Evolutionary conservation across 2,888 invertebrate genomes (phyloP), one percentile per base, ranked within the genome.

Genomic region (Exephanes ischioxanthus): DNA sequence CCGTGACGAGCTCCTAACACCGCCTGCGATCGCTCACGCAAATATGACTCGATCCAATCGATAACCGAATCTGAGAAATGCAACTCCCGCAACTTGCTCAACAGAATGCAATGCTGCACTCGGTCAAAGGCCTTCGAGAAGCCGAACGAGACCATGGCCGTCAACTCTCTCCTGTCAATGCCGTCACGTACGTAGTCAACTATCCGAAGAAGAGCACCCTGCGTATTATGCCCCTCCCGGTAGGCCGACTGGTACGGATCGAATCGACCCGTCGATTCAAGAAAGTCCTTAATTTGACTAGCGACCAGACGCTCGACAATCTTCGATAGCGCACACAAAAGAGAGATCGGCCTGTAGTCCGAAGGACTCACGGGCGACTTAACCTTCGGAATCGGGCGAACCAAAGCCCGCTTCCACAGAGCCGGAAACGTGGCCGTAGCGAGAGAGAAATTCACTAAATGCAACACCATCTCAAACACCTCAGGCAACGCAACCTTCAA

Each of bases 341-440:
- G 22, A n/a, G 79, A 63, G 2, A 79, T 71, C 3, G 71, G 79
- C 11, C 79, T 14, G 16, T 33, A 53, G 19, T 71, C 51, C 0
- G 70, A 33, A 1, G 79, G 79, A 16, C 45, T n/a, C 5, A 33
- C 19, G 11, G 71, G 71, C 1, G 37, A 19, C 11, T 22, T 45
- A 3, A 37, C 33, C 19, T 79, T 71, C 14, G 79, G 51, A 11
- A 79, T 63, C 3, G 79, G 79, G 3, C n/a, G 48, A 9, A 71
- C 33, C 7, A 51, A 45, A 5, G 79, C 61, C 48, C 16, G 26
- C 45, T 79, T 79, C 79, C 79, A 79, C 11, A 51, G n/a, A 0
- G 11, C 16, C 11, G 53, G 79, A 14, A 63, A 78, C 0, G 2
- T 22, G 7, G 19, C 67, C 4, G 6, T n/a, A 4, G 41, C 11